Base-by-base conservation (phyloP, 2,113 vertebrate genomes). In the Coryphaenoides rupestris region DNA sequence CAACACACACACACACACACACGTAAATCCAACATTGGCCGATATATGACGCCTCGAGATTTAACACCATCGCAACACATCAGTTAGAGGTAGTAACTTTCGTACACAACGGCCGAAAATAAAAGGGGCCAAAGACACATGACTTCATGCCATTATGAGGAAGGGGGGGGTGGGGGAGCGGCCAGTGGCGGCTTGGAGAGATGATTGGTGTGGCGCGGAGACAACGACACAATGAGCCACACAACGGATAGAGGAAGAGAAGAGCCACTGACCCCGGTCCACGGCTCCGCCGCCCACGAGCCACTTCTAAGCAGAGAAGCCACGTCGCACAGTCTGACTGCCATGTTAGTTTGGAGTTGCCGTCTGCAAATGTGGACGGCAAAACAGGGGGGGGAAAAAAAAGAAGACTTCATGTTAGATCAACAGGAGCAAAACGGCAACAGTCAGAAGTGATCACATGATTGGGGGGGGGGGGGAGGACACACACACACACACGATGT, bases 321-420 rank as follows among this genome's bases (percentile, higher is more conserved):
- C 95, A 99, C 96, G 95, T 98, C 97, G 93, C 95, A 99, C 90
- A 99, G 96, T 96, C 97, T 98, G 94, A 99, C 95, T 95, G 97
- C 97, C 97, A 99, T 99, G 93, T 94, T 95, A 96, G 95, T 94
- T 94, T 92, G 92, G 93, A 95, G 94, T 92, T 96, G 94, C 92
- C 91, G 95, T 96, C 96, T 98, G 96, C 91, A 89, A 89, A 98
- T 94, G 92, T 94, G 93, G 94, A 98, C 93, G 98, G 92, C 95
- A 90, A 95, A 93, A 96, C 93, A n/a, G n/a, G n/a, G n/a, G n/a
- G n/a, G n/a, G n/a, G n/a, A n/a, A n/a, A n/a, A n/a, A n/a, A n/a
- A n/a, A 33, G 28, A 33, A 33, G 90, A 95, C 91, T 86, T 74
- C 89, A 93, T 84, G 93, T 96, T 96, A 95, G 94, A 94, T 92